These are phyloP conservation scores for Phrynocephalus vlangalii DNA, from an alignment of 2,797 vertebrate species.

Conservation along the genomic window DNA sequence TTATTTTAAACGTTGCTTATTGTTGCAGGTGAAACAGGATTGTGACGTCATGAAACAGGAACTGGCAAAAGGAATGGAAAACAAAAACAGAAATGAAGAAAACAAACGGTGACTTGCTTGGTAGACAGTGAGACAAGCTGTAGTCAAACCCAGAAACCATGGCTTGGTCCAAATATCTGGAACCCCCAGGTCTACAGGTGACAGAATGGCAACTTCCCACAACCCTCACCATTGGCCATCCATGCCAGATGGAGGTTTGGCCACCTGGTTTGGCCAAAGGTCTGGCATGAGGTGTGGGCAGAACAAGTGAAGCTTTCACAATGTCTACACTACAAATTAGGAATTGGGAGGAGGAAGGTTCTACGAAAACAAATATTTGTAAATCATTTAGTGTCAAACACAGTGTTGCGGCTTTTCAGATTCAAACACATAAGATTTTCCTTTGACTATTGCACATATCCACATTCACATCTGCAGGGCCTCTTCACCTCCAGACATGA, in stretches of 20 bases:
- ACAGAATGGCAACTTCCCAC: not conserved
- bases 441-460: too few species aligned
- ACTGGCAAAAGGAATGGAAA: not conserved
- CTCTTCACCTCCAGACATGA: not conserved
- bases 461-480: not conserved
- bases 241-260: not conserved
- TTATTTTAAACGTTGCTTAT: too few species aligned
- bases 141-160: not conserved
- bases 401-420: not conserved
- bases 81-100: not conserved
- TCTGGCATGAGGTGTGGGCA: too few species aligned
- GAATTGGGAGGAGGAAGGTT: not conserved
- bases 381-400: not conserved
- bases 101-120: not conserved
- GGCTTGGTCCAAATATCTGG: not conserved
- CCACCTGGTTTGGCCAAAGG: not conserved
- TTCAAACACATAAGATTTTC: not conserved
- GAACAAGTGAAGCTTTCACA: not conserved
- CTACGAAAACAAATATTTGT: not conserved
- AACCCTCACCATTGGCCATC: not conserved
- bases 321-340: not conserved
- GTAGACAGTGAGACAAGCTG: not conserved
- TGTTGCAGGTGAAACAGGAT: too few species aligned
- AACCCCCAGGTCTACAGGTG: not conserved
- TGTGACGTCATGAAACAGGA: not conserved